Percentiles rank a stretch among this genome's conserved stretches.
These are phyloP conservation scores for Paradoxurus hermaphroditus DNA, from an alignment of 2,113 vertebrate genomes.

Conservation along the genomic window DNA sequence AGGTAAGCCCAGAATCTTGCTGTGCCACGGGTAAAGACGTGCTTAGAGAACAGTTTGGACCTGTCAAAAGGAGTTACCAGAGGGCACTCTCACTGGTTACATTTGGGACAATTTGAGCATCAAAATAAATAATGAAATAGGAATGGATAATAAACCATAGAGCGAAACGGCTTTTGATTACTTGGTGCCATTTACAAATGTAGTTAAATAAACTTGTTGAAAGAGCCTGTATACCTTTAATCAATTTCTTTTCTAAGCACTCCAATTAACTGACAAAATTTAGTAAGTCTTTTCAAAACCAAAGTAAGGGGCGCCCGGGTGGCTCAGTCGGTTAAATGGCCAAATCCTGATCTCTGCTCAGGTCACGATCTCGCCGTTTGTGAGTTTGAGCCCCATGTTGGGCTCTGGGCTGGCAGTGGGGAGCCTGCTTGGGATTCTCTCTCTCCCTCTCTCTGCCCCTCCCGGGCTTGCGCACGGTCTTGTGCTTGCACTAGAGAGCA, in stretches of 20 bases:
- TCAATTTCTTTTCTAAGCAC: not conserved
- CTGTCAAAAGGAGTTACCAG: not conserved
- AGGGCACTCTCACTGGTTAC: not conserved
- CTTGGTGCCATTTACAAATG: not conserved
- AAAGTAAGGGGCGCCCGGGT: no score
- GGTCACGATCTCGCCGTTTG: no score
- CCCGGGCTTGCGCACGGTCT: no score
- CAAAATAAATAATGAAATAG: not conserved
- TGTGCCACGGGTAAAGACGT: not conserved
- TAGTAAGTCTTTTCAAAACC: not conserved
- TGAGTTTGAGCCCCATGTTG: no score
- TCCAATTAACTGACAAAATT: not conserved
- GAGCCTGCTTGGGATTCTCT: no score
- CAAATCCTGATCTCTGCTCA: no score
- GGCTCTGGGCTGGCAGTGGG: no score
- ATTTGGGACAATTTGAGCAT: not conserved
- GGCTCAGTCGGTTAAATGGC: no score
- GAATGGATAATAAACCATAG: not conserved
- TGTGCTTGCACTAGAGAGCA: no score
- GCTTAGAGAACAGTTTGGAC: not conserved
- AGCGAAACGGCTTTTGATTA: not conserved
- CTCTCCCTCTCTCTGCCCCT: no score
- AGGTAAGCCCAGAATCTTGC: not conserved
- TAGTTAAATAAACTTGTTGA: not conserved
- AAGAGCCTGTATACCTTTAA: not conserved